These are phyloP conservation scores for Apamea sordens DNA, from an alignment of 2,888 invertebrate species.

Conservation along the genomic window DNA sequence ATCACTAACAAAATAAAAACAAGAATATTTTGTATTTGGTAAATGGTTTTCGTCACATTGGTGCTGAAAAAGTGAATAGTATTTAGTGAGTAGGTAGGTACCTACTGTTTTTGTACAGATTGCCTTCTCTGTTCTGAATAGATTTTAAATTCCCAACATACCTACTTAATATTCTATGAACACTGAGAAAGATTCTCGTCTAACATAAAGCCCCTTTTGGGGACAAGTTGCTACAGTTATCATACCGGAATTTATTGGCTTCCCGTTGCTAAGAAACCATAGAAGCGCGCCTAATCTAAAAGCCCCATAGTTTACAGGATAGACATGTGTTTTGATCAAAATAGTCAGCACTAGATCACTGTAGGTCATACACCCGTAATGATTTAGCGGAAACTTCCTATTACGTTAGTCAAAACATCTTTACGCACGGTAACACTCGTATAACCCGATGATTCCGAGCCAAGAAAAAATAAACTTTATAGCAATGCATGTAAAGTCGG, in stretches of 20 bases:
- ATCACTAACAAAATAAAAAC: background rate
- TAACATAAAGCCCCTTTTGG: background rate
- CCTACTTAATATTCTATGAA: background rate
- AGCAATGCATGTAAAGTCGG: background rate
- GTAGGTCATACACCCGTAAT: conserved; percentile 12
- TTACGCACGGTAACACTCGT: conserved; percentile 16
- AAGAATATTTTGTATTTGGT: background rate
- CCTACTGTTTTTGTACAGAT: background rate
- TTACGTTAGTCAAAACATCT: conserved; percentile 47
- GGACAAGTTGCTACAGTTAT: background rate
- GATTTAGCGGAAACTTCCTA: conserved; percentile 44
- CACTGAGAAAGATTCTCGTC: background rate
- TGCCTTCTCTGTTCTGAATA: background rate
- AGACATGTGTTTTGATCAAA: background rate
- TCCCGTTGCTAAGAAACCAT: conserved; percentile 35
- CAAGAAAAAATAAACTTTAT: conserved; percentile 38
- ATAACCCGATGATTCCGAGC: conserved; percentile 1
- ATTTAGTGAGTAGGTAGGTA: background rate
- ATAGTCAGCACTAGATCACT: conserved; percentile 3
- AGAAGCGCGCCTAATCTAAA: conserved; percentile 19
- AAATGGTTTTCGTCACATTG: background rate
- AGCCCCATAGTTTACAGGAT: background rate
- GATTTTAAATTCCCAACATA: background rate
- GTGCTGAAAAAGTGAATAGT: background rate
- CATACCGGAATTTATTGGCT: conserved; percentile 2